These are phyloP conservation scores for Platerodrilus igneus DNA, from an alignment of 2,888 invertebrate species.

Conservation along the genomic window DNA sequence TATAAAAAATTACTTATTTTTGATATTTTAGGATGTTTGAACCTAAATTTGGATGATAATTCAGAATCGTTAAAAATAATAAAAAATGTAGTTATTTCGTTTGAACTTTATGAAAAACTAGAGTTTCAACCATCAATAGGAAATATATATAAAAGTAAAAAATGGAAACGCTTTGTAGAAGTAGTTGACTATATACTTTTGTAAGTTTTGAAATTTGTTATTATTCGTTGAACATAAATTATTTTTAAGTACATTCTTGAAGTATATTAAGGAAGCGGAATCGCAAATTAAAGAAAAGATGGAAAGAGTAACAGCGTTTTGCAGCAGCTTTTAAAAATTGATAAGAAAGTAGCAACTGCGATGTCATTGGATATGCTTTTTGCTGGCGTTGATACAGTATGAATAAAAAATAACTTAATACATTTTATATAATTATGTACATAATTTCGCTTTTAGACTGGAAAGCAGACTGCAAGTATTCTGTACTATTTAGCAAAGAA, in stretches of 20 bases:
- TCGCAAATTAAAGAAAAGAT: conserved; percentile 32
- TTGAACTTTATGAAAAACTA: conserved; percentile 36
- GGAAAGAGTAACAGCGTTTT: conserved; percentile 60
- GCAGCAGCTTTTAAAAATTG: conserved; percentile 59
- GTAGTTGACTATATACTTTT: conserved; percentile 45
- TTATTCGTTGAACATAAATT: conserved; percentile 10
- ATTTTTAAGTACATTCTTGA: conserved; percentile 32
- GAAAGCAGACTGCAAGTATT: conserved; percentile 45
- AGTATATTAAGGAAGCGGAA: conserved; percentile 36
- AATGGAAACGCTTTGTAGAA: conserved; percentile 38
- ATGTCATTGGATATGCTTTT: conserved; percentile 67
- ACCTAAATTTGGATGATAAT: conserved; percentile 34
- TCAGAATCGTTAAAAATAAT: conserved; percentile 48
- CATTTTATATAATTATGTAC: too few relatives aligned
- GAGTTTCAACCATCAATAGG: conserved; percentile 42
- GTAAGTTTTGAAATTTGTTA: conserved; percentile 42
- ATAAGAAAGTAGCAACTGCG: conserved; percentile 58
- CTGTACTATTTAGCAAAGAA: conserved; percentile 49
- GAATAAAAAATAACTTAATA: conserved; percentile 22
- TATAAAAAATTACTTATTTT: too few relatives aligned
- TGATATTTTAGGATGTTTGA: conserved; percentile 43
- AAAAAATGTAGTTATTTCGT: conserved; percentile 34
- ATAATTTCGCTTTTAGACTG: conserved; percentile 42
- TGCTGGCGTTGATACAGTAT: conserved; percentile 70
- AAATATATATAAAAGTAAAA: conserved; percentile 37